A percentile compares a stretch with the other conserved stretches of the same genome.
phyloP scores from a whole-genome alignment of 2,113 vertebrate genomes.

The Callocephalon fimbriatum region DNA sequence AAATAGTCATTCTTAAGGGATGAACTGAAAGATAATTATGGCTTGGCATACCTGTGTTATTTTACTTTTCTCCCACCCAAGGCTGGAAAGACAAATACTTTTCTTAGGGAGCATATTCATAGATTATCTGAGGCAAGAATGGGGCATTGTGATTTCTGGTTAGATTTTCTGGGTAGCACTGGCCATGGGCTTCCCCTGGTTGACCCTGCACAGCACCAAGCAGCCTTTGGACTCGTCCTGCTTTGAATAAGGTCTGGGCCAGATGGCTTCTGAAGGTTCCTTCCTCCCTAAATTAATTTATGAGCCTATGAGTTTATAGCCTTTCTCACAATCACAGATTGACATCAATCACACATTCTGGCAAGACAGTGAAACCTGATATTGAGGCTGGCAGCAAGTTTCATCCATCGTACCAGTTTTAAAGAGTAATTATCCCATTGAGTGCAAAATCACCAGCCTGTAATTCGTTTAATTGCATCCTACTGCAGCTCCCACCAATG shows the following conservation, averaged over 20 bases:
- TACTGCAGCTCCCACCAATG: not conserved
- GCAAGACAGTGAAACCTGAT: not conserved
- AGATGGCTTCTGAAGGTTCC: not conserved
- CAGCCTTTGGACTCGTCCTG: not conserved
- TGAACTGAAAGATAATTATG: not conserved
- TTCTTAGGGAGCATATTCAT: not conserved
- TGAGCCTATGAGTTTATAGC: not conserved
- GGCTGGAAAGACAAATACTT: not conserved
- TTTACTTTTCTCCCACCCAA: conserved; percentile 8
- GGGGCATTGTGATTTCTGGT: not conserved
- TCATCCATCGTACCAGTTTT: not conserved
- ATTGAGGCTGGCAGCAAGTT: conserved; percentile 7
- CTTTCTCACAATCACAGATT: not conserved
- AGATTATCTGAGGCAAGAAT: not conserved
- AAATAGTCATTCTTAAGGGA: conserved; percentile 8
- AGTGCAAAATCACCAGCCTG: conserved; percentile 11
- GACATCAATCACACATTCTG: not conserved
- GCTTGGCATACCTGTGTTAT: not conserved
- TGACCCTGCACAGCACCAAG: not conserved
- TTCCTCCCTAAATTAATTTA: not conserved
- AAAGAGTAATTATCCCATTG: conserved; percentile 33
- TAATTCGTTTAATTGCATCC: conserved; percentile 44
- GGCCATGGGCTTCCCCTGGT: not conserved
- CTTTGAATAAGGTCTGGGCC: not conserved
- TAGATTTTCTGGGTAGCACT: not conserved